These are phyloP conservation scores for Halictus quadricinctus DNA, from an alignment of 2,888 invertebrate species.

Conservation along the genomic window DNA sequence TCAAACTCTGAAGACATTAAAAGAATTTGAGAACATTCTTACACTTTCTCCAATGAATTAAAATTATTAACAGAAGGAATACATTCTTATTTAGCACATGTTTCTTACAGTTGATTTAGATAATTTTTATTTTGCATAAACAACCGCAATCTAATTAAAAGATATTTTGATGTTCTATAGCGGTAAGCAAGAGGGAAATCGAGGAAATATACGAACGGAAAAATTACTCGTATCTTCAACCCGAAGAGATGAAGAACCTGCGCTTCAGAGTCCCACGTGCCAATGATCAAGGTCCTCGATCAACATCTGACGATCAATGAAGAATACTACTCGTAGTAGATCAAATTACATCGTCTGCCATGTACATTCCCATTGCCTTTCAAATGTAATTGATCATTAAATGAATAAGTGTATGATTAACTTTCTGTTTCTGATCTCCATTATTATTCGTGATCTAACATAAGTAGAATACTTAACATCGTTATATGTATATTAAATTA, in stretches of 20 bases:
- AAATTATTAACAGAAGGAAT: not conserved
- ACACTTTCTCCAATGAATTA: too few relatives aligned
- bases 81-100: too few relatives aligned
- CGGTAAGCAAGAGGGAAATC: slow-evolving; percentile 50
- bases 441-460: not conserved
- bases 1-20: too few relatives aligned
- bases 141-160: not conserved
- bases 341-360: not conserved
- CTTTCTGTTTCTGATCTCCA: not conserved
- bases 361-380: not conserved
- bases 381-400: not conserved
- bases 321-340: not conserved
- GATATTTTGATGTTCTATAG: not conserved
- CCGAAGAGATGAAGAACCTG: slow-evolving; percentile 49
- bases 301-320: not conserved
- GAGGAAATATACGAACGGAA: slow-evolving; percentile 72
- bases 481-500: not conserved
- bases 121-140: too few relatives aligned
- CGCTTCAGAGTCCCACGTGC: not conserved
- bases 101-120: too few relatives aligned
- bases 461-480: not conserved
- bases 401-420: not conserved
- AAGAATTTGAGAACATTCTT: too few relatives aligned
- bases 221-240: slow-evolving; percentile 72
- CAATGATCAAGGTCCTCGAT: not conserved